Evolutionary conservation across 2,113 vertebrate species (phyloP).

Genomic region (Xiphophorus maculatus): DNA sequence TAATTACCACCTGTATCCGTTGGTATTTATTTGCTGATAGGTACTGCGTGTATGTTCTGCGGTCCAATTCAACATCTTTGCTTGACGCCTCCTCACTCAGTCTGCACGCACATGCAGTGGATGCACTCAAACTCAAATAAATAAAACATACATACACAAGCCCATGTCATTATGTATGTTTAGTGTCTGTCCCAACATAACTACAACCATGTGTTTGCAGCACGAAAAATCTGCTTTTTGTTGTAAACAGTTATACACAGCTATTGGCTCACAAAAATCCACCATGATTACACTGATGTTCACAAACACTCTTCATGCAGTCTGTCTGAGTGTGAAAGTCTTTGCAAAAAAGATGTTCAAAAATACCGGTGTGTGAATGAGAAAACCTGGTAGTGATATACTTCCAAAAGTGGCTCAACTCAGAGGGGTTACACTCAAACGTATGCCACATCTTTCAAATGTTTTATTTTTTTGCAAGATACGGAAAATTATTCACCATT

Average conservation of each 20-base stretch:
- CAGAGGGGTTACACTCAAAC: neutral
- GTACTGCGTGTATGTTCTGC: neutral
- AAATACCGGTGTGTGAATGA: neutral
- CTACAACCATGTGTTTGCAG: constrained; percentile 46
- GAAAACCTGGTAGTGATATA: neutral
- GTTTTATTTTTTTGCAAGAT: too few species aligned
- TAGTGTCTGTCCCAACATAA: constrained; percentile 28
- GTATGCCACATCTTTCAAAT: neutral
- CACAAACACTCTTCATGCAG: neutral
- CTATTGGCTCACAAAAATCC: neutral
- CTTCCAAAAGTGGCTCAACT: neutral
- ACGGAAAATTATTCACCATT: too few species aligned
- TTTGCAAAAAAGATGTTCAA: neutral
- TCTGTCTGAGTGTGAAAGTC: neutral
- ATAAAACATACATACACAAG: constrained; percentile 37
- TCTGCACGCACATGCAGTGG: constrained; percentile 25
- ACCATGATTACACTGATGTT: neutral
- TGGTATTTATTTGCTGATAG: neutral
- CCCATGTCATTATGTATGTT: constrained; percentile 38
- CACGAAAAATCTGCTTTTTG: constrained; percentile 20
- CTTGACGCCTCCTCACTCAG: constrained; percentile 1
- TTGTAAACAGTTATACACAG: neutral
- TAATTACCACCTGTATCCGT: neutral
- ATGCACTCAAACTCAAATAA: constrained; percentile 25
- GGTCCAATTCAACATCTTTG: neutral